These are phyloP conservation scores for Phodopus roborovskii DNA, from an alignment of 2,113 vertebrate genomes.

Conservation along the genomic window DNA sequence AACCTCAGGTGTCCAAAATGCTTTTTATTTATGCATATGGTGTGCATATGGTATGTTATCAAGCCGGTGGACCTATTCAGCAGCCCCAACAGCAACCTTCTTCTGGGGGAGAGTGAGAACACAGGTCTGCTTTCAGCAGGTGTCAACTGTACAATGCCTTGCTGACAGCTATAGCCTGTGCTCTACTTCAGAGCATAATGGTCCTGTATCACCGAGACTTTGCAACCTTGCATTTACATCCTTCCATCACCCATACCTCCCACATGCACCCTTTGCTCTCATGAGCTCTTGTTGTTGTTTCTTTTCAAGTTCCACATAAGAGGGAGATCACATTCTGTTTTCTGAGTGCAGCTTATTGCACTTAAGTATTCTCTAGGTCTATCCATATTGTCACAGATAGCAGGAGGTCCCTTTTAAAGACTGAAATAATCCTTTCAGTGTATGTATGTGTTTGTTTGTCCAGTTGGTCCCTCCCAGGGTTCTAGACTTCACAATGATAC, in stretches of 20 bases:
- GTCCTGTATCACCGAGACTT: not conserved
- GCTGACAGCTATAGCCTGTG: too few species aligned
- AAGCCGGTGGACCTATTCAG: not conserved
- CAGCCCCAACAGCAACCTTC: not conserved
- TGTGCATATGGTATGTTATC: not conserved
- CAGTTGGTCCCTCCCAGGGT: not conserved
- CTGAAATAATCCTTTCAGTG: not conserved
- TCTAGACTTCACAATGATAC: not conserved
- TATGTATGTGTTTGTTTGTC: not conserved
- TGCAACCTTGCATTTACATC: not conserved
- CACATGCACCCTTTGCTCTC: not conserved
- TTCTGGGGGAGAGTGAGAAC: not conserved
- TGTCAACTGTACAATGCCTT: not conserved
- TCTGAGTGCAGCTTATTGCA: not conserved
- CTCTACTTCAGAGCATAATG: not conserved
- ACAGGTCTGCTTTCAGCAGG: not conserved
- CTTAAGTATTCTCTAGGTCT: not conserved
- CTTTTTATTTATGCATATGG: not conserved
- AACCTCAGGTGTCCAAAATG: not conserved
- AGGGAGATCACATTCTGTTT: not conserved
- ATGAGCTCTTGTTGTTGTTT: not conserved
- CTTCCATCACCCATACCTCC: not conserved
- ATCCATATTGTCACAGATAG: not conserved
- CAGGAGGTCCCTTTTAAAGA: not conserved
- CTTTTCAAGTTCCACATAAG: not conserved